phyloP scores from a whole-genome alignment of 2,888 invertebrate genomes.

The Aquatica leii region DNA sequence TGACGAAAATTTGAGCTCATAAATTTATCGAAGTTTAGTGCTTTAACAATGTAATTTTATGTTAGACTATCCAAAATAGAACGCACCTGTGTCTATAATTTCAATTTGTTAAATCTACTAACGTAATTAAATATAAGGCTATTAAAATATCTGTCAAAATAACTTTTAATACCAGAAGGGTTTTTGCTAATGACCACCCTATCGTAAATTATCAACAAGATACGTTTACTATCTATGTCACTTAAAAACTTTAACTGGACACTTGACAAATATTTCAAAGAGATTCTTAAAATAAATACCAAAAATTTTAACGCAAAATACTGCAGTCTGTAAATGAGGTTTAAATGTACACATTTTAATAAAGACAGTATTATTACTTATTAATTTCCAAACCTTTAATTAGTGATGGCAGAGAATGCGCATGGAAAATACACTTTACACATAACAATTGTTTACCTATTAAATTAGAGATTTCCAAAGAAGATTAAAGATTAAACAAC shows the following conservation, averaged over 20 bases:
- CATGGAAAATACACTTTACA: too few species aligned
- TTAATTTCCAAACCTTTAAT: too few species aligned
- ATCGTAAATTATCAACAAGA: constrained; percentile 32
- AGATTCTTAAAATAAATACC: constrained; percentile 23
- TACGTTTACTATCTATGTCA: constrained; percentile 28
- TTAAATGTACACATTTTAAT: too few species aligned
- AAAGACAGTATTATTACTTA: too few species aligned
- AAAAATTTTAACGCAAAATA: not conserved
- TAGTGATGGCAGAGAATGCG: too few species aligned
- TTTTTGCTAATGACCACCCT: constrained; percentile 35
- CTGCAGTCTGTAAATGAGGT: too few species aligned
- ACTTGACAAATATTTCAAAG: constrained; percentile 35
- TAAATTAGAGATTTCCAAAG: too few species aligned
- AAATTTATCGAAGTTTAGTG: constrained; percentile 44
- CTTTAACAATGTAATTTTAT: constrained; percentile 36
- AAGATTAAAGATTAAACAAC: too few species aligned
- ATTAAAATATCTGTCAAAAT: constrained; percentile 36
- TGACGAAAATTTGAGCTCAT: constrained; percentile 31
- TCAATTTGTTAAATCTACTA: constrained; percentile 38
- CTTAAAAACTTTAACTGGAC: constrained; percentile 32
- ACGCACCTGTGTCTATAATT: constrained; percentile 42
- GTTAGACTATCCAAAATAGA: constrained; percentile 32
- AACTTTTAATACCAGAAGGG: constrained; percentile 37
- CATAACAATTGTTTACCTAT: too few species aligned
- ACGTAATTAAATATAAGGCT: constrained; percentile 34